Percentiles rank a stretch among this genome's conserved stretches.
These are phyloP conservation scores for Aurelia sp. DNA, from an alignment of 30 jellyfish, hydroid and myxozoan species.

Conservation along the genomic window DNA sequence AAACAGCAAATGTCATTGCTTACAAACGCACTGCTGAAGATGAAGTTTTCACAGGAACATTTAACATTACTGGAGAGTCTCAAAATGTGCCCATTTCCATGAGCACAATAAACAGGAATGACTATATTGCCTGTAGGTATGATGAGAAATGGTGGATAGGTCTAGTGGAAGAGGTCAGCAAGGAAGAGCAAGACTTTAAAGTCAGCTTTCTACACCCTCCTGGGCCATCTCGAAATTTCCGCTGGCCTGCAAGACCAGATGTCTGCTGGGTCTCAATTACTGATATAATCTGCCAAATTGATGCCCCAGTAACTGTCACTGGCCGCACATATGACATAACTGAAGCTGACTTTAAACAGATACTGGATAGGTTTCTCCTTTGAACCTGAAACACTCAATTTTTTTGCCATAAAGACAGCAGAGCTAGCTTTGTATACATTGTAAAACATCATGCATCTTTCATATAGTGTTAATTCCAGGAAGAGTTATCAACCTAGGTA, in stretches of 20 bases:
- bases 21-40: conserved; percentile 14
- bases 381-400: neutral
- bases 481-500: too few relatives aligned
- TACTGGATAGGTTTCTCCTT: neutral
- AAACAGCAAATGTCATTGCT: neutral
- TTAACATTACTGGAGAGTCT: too few relatives aligned
- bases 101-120: neutral
- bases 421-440: neutral
- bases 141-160: conserved; percentile 44
- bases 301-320: conserved; percentile 22
- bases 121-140: conserved; percentile 23
- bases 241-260: conserved; percentile 57
- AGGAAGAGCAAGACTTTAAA: conserved; percentile 35
- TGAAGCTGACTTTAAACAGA: conserved; percentile 4
- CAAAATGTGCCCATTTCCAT: neutral
- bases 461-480: too few relatives aligned
- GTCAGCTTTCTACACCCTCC: conserved; percentile 68
- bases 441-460: too few relatives aligned
- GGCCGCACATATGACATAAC: conserved; percentile 22
- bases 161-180: conserved; percentile 5
- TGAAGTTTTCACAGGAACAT: neutral
- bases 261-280: conserved; percentile 50
- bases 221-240: conserved; percentile 39
- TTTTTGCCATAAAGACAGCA: neutral
- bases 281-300: conserved; percentile 1